Conservation (phyloP, 2,113 vertebrate species). For the Pheucticus melanocephalus region DNA sequence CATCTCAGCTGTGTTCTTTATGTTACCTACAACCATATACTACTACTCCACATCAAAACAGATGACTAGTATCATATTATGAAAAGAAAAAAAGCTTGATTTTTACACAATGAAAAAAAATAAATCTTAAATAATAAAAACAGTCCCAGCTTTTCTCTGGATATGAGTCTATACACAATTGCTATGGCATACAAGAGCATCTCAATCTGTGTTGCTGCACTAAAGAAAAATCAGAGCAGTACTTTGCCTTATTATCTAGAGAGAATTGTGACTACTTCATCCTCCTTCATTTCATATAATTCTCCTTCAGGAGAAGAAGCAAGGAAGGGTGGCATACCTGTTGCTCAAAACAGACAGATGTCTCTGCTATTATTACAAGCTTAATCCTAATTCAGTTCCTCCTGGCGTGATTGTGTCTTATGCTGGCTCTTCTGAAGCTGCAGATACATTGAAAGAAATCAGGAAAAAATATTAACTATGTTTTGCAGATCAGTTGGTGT, state of each 20-base stretch:
- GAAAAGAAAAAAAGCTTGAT: not conserved
- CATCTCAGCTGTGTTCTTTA: not conserved
- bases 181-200: not conserved
- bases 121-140: not conserved
- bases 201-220: not conserved
- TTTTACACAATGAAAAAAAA: not conserved
- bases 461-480: not conserved
- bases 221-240: not conserved
- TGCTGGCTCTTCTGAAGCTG: not conserved
- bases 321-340: not conserved
- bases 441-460: not conserved
- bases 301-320: not conserved
- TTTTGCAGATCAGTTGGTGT: not conserved
- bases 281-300: not conserved
- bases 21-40: not conserved
- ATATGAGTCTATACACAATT: not conserved
- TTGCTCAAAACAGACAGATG: constrained; percentile 12
- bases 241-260: not conserved
- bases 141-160: not conserved
- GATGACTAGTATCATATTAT: not conserved
- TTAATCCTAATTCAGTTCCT: constrained; percentile 2
- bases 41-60: not conserved
- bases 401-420: not conserved
- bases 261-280: not conserved
- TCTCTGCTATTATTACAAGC: not conserved